Conservation (phyloP, 2,797 vertebrate genomes). For the Simalia tracyae region DNA sequence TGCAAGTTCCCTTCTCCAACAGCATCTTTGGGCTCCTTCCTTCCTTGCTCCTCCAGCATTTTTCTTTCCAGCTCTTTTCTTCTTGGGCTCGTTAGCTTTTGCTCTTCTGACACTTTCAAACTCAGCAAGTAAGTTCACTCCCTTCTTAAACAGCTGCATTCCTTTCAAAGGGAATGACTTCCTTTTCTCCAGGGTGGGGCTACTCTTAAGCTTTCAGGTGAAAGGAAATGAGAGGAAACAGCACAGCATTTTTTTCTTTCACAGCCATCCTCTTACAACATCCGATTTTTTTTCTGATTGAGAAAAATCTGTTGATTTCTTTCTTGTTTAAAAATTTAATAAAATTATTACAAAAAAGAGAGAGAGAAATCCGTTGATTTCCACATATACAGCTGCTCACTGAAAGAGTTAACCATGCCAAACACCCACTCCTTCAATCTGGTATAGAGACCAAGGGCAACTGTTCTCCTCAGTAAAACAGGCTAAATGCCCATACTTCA, state of each 20-base stretch:
- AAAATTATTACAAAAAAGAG: no score
- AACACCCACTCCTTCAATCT: conserved; percentile 15
- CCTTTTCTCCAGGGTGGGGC: not conserved
- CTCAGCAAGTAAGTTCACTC: no score
- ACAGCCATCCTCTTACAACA: not conserved
- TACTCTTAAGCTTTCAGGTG: not conserved
- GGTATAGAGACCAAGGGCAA: conserved; percentile 2
- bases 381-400: not conserved
- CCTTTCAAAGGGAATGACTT: not conserved
- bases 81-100: not conserved
- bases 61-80: not conserved
- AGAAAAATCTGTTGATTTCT: not conserved
- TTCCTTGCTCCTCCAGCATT: no score
- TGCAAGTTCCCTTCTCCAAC: no score
- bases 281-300: not conserved
- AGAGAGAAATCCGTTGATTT: not conserved
- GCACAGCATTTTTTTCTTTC: not conserved
- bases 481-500: not conserved
- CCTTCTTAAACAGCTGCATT: not conserved
- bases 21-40: no score
- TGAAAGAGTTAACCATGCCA: not conserved
- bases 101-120: not conserved
- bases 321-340: no score
- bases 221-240: not conserved
- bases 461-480: not conserved